Base-by-base conservation (phyloP, 2,113 vertebrate genomes). In the Lucifuga dentata region DNA sequence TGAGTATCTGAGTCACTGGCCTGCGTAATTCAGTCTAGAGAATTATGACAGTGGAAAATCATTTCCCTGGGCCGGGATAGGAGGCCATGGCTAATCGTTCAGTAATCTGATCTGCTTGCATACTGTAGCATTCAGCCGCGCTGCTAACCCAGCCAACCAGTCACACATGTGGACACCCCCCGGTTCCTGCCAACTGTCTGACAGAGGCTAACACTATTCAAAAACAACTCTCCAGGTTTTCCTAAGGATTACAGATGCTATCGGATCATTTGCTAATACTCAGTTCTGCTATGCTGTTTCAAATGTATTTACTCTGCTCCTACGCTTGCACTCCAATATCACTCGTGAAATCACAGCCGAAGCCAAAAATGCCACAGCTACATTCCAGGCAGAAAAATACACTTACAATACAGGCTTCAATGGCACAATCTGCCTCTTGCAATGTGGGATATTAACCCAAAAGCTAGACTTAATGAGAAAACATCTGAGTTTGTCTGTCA, bases 1-100 rank as follows among this genome's bases (percentile, higher is more conserved):
- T 75, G 79, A 86, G 82, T 80, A 86, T 85, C 68, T 83, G 86
- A 90, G 73, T 85, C 79, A 88, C 66, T 76, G 82, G 80, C 73
- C 86, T 72, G 86, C 69, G 76, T 90, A 88, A 89, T 88, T 87
- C 85, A 87, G 86, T 84, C 86, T 79, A 63, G 86, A 85, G 90
- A 91, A 88, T 85, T 90, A 90, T 91, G 88, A 90, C 88, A 89
- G 90, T 87, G 90, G 90, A 90, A 91, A 90, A 91, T 90, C 72
- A 90, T 91, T 91, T 91, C 85, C 73, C 85, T 69, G 70, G 76
- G 78, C 80, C 56, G 51, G 87, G 86, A 88, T 83, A 82, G 87
- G 80, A 89, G 88, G 82, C 86, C 86, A 80, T 89, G 85, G 88
- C 89, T 91, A 90, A 91, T 90, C 80, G 86, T 89, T 89, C 85